phyloP scores from a whole-genome alignment of 1,140 invertebrate genomes.

The Chymomyza costata region DNA sequence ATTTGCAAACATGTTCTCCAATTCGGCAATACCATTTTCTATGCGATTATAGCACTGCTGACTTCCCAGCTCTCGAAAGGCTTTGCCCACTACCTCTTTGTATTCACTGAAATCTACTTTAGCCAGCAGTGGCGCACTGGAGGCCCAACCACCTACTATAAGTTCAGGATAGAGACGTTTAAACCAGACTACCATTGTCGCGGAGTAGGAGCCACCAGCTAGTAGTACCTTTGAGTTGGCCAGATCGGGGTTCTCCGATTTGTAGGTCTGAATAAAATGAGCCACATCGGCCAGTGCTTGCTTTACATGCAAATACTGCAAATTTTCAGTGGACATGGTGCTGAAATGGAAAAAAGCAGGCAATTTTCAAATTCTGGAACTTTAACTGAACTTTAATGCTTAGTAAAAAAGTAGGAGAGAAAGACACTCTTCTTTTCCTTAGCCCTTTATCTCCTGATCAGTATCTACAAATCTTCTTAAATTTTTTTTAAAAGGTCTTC shows the following conservation, averaged over 20 bases:
- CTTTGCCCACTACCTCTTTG: constrained; percentile 46
- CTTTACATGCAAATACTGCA: constrained; percentile 81
- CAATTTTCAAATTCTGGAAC: background rate
- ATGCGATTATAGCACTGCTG: constrained; percentile 76
- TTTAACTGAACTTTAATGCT: too few species aligned
- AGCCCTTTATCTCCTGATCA: too few species aligned
- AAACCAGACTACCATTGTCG: constrained; percentile 86
- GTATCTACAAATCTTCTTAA: too few species aligned
- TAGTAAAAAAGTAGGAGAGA: too few species aligned
- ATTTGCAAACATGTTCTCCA: constrained; percentile 71
- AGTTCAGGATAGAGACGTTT: constrained; percentile 86
- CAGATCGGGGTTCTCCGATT: constrained; percentile 74
- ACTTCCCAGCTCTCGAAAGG: constrained; percentile 54
- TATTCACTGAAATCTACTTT: constrained; percentile 60
- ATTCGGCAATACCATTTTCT: constrained; percentile 77
- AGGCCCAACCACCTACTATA: constrained; percentile 83
- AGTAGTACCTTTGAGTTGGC: constrained; percentile 77
- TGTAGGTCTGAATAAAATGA: constrained; percentile 79
- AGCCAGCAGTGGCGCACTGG: constrained; percentile 82
- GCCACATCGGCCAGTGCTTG: constrained; percentile 86
- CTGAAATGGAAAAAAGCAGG: constrained; percentile 68
- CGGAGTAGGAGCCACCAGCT: constrained; percentile 88
- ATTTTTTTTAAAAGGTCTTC: too few species aligned
- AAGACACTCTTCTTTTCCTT: too few species aligned
- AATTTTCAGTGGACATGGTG: constrained; percentile 77